Evolutionary conservation across 2,797 vertebrate species (phyloP), one percentile per base, ranked within the genome.

Genomic region (Galagoides demidoff): DNA sequence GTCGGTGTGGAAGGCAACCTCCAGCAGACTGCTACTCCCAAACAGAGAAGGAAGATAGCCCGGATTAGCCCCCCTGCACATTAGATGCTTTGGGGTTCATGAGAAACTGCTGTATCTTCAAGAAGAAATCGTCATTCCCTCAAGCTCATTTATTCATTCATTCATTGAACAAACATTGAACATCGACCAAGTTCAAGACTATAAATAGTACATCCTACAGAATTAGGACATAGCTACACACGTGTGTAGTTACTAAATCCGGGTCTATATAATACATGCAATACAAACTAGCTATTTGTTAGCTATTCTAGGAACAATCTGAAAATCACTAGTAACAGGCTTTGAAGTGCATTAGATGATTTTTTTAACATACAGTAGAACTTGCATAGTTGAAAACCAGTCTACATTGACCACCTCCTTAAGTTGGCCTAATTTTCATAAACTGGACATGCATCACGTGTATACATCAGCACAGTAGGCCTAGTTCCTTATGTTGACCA

Each of bases 121-220:
- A 68, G 49, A n/a, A 23, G 39, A 79, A 73, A 39, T 0, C 52
- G 39, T 20, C 13, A 37, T n/a, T 68, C 63, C 57, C 5, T 71
- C 45, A 2, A 49, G 45, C 43, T 78, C 22, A 6, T 63, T 76
- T 39, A 55, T 49, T 29, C 57, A 43, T 68, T 39, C 34, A 31
- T 49, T 81, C 82, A 73, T 45, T 82, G 83, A 82, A 66, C 83
- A 86, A 88, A 90, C 90, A 68, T 5, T 52, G 29, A 86, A 85
- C 31, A 57, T 63, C 76, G 68, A 20, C 17, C 16, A 76, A 23
- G 25, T 78, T 88, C 81, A 71, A 94, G 49, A 57, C 52, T 77
- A 12, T 25, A 52, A 52, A 52, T 52, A 52, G 49, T 52, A 52
- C 49, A 17, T 52, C 10, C 52, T 66, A 74, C 3, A 45, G 73